phyloP scores from a whole-genome alignment of 2,797 vertebrate species.

The Clamator glandarius region DNA sequence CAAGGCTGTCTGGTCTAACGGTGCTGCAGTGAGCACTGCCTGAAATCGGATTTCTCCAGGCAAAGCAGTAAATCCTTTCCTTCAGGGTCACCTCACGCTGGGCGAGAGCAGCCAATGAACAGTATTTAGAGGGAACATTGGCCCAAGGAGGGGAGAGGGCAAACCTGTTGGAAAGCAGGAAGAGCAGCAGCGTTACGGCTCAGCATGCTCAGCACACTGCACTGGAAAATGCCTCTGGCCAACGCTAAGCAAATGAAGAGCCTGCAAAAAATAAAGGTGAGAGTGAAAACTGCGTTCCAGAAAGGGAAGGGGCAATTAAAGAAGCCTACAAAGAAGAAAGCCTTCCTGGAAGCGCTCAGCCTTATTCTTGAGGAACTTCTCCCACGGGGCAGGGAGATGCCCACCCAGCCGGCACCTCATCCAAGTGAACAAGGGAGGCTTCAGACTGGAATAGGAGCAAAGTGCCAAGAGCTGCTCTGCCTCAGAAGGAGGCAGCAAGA shows the following conservation, averaged over 20 bases:
- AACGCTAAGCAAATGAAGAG: neutral
- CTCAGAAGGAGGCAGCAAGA: neutral
- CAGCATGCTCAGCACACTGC: fast-evolving
- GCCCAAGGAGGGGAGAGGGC: neutral
- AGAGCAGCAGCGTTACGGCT: neutral
- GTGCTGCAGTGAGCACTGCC: neutral
- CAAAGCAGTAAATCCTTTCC: constrained; percentile 52
- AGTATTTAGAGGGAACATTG: fast-evolving
- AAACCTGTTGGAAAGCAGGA: neutral
- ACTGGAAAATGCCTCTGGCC: neutral
- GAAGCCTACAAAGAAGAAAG: neutral
- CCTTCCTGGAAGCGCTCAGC: neutral
- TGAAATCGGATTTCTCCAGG: constrained; percentile 44
- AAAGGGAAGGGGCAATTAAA: neutral
- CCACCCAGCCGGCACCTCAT: neutral
- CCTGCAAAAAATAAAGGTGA: neutral
- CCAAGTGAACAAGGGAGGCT: neutral
- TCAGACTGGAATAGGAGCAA: neutral
- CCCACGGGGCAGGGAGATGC: neutral
- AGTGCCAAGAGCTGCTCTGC: neutral
- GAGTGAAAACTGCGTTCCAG: neutral
- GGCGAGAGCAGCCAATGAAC: neutral
- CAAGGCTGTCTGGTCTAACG: constrained; percentile 9
- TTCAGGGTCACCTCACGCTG: constrained; percentile 43
- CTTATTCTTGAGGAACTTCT: neutral